phyloP scores from a whole-genome alignment of 2,888 invertebrate species.

The Plutella xylostella region DNA sequence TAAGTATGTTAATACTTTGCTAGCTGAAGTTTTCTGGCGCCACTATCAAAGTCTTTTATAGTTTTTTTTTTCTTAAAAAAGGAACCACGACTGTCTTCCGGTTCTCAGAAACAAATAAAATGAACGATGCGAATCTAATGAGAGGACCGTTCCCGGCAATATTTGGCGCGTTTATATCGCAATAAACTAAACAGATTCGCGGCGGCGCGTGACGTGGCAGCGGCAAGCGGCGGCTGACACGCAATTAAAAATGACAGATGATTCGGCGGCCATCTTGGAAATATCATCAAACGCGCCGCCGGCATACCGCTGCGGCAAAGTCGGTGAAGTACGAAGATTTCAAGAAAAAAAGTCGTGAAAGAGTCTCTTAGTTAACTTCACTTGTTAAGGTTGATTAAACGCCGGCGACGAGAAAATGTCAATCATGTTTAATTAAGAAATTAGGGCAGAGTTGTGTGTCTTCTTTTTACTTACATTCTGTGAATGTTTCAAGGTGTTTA shows the following conservation, averaged over 20 bases:
- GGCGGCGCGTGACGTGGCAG: conserved; percentile 38
- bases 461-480: not conserved
- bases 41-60: too few species aligned
- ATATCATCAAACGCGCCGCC: conserved; percentile 39
- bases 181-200: conserved; percentile 64
- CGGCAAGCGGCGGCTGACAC: conserved; percentile 35
- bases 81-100: too few species aligned
- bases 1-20: too few species aligned
- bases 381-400: conserved; percentile 38
- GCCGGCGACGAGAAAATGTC: conserved; percentile 27
- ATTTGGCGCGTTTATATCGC: conserved; percentile 51
- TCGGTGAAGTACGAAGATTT: not conserved
- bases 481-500: not conserved
- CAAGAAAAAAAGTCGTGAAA: conserved; percentile 3
- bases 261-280: conserved; percentile 52
- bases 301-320: conserved; percentile 10
- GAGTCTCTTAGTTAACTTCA: not conserved
- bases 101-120: not conserved
- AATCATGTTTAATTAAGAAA: conserved; percentile 27
- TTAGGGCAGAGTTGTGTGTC: not conserved
- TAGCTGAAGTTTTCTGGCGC: too few species aligned
- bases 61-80: too few species aligned
- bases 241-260: conserved; percentile 70
- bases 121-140: conserved; percentile 39
- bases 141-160: conserved; percentile 37